Base-by-base conservation (phyloP, 1,140 invertebrate genomes). In the Zaprionus nigranus region DNA sequence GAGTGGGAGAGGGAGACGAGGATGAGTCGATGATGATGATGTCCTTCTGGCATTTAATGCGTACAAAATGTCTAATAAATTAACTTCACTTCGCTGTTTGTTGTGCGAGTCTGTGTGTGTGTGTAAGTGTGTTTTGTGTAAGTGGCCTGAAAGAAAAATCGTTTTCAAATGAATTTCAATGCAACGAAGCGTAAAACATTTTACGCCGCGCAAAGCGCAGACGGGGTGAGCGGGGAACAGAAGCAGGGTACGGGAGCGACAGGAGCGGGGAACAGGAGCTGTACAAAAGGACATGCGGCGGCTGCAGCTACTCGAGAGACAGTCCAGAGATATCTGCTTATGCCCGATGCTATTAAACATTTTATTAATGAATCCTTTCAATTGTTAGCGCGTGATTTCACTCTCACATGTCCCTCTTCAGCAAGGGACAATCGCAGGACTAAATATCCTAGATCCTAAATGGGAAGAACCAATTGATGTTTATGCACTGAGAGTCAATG, bases 101-200 rank as follows among this genome's bases (percentile, higher is more conserved):
- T 36, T 79, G 49, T 79, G 46, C 61, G 51, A 40, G 54, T 73
- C 36, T 59, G 54, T 54, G 56, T 54, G 70, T 77, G 63, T 77
- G 81, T 81, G 53, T 74, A 66, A 24, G 71, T 87, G 78, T 70
- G 74, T 82, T 83, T 88, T 88, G 84, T 90, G 71, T 87, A 84
- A 88, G 84, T 87, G 85, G 85, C 75, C 67, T 82, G 78, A 87
- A 90, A 87, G 80, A 86, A 79, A 87, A 86, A 91, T 91, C 82
- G 82, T 82, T 90, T 90, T 90, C 87, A 87, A 91, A 91, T 91
- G 83, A 91, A 91, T 91, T 91, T 91, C 87, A 91, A 91, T 91
- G 82, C 87, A 91, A 91, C 87, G 82, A 90, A 90, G 87, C 87
- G 82, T 91, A 81, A 86, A 91, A 79, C 84, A 86, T 91, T 91